Evolutionary conservation across 2,797 vertebrate species (phyloP), one percentile per base, ranked within the genome.

Genomic region (Sphenopsis melanotis): DNA sequence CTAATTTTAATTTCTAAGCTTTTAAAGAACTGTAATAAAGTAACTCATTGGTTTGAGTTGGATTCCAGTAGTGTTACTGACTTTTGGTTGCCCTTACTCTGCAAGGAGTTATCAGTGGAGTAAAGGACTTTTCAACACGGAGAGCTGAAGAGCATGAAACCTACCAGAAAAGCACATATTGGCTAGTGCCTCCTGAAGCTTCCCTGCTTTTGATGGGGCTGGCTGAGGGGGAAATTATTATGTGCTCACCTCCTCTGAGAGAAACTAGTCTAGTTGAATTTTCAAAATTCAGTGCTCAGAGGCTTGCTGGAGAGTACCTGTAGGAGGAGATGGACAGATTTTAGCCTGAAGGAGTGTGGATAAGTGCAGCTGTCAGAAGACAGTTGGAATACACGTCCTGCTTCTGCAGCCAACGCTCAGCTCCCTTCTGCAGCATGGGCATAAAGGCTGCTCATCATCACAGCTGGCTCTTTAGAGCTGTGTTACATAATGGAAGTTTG

Each of bases 351-450:
- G 93, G 68, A 46, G 53, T 70, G 70, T 55, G 49, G n/a, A 1
- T 69, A 56, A 72, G 27, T 52, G 42, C 46, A 89, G 82, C 75
- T 85, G 68, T 60, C 55, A 56, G 64, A 41, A 74, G 60, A 12
- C 0, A 10, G 30, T 47, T 39, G 30, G 42, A 66, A 60, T 74
- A 30, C n/a, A 36, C 0, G 0, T 87, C 11, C 41, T 53, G 52
- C 76, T 85, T 70, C 79, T 87, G 44, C 68, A 88, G 68, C 79
- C 44, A 74, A 6, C 2, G 20, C 71, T 89, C 37, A 63, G 26
- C 46, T 87, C 26, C n/a, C 19, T 82, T 82, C 34, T 91, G 44
- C 21, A 82, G 59, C 10, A 0, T n/a, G 49, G 21, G 36, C 22
- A 59, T 27, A 42, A 83, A 44, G 80, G 52, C 63, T 81, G 59